Conservation (phyloP, 2,113 vertebrate species). For the cat (Felis catus) region DNA sequence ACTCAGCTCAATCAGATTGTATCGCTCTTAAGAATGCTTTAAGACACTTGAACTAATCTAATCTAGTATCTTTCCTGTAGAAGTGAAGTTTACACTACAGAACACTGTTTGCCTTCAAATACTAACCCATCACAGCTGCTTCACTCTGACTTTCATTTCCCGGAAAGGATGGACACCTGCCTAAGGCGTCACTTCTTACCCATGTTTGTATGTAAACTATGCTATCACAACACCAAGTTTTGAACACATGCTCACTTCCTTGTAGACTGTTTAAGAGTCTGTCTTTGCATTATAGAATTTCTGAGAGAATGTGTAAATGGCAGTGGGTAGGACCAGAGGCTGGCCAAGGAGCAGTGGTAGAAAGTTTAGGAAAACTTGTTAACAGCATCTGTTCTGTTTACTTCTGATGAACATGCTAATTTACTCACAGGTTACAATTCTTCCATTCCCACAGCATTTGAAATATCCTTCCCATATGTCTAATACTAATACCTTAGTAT, state of each 20-base stretch:
- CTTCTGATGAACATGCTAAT: neutral
- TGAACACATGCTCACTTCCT: slow-evolving; percentile 31
- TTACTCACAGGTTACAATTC: neutral
- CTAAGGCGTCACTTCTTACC: neutral
- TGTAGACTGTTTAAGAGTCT: neutral
- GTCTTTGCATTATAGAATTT: neutral
- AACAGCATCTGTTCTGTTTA: neutral
- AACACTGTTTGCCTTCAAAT: slow-evolving; percentile 1
- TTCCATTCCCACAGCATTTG: neutral
- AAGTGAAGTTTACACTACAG: neutral
- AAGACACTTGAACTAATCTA: neutral
- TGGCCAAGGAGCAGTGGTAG: neutral
- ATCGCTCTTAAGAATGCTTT: neutral
- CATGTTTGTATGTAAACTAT: slow-evolving; percentile 22
- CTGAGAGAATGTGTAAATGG: neutral
- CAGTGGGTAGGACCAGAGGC: neutral
- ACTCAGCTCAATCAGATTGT: neutral
- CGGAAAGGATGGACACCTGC: slow-evolving; percentile 38
- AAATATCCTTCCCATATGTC: neutral
- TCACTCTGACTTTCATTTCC: slow-evolving; percentile 25
- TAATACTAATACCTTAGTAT: neutral
- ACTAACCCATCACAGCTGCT: neutral
- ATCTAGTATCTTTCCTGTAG: neutral
- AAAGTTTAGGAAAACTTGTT: neutral
- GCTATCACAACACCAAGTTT: neutral